Evolutionary conservation across 2,797 vertebrate species (phyloP), one percentile per base, ranked within the genome.

Genomic region (Etheostoma nigrum): DNA sequence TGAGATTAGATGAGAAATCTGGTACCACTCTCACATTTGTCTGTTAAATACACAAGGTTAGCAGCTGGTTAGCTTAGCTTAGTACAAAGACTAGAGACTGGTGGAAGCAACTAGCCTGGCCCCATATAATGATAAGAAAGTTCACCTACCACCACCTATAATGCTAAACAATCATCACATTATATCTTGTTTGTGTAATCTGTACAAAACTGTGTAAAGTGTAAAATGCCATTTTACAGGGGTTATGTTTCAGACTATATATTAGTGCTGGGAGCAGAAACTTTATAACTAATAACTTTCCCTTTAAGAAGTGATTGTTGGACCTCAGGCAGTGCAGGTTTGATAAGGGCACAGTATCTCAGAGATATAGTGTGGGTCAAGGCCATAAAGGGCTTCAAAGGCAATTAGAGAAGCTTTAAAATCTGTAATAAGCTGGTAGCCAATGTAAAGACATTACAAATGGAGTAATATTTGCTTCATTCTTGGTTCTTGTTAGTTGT

Each of bases 381-480:
- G 21, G 40, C 2, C 19, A 68, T 23, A 12, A 55, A n/a, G 51
- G 21, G 25, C 25, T 53, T 53, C 27, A 53, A 58, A 69, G 44
- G 33, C 27, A 70, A 30, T 45, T 15, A 30, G 23, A 11, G 23
- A 73, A 69, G 68, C 8, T 63, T 13, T 0, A 36, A 60, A 62
- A 61, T 42, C 44, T 74, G 36, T 52, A 61, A 51, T 47, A 52
- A 74, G 4, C 27, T 72, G 15, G 9, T 58, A 48, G 42, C 4
- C 6, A 45, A 53, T 62, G 10, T 40, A 62, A 67, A 58, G 16
- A 47, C 44, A 51, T 49, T 42, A 49, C 12, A 51, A 25, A 21
- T 10, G 1, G 4, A 57, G 13, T 44, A 4, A 73, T 58, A 25
- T 42, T 21, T 45, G n/a, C 4, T 19, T 10, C 48, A 52, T 11